Evolutionary conservation across 2,888 invertebrate genomes (phyloP), one percentile per base, ranked within the genome.

Genomic region (Formica aserva): DNA sequence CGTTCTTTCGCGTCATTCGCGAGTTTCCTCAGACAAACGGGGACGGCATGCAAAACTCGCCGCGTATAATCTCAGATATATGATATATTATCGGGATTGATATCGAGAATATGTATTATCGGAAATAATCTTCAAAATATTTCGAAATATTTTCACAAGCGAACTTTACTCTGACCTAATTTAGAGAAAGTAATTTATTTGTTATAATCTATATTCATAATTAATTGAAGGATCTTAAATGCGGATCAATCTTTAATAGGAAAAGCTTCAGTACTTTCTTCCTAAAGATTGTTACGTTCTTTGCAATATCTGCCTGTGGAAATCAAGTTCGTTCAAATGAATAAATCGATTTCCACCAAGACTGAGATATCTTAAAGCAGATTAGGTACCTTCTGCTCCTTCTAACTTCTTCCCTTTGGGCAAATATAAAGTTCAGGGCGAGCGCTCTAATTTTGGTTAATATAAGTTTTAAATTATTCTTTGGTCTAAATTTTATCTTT

Each of bases 281-380:
- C 11, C 29, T 38, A 11, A 32, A 77, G 69, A 69, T 69, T 13
- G 55, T 77, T 69, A 55, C 6, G 11, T 77, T 67, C 29, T 41
- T n/a, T 9, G 29, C 29, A 29, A 77, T 26, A 55, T 57, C 69
- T 57, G 69, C 15, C 6, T n/a, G 41, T 67, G 38, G 38, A 67
- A 77, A 77, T 77, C 77, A 77, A 77, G 69, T 77, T 69, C 9
- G 55, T 77, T 69, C 77, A 77, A 77, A 69, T 55, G 69, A 41
- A 77, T 77, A 77, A 77, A 57, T 77, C 77, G 41, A 77, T 77
- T 77, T 77, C 69, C 55, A 22, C 29, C 55, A 77, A 77, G 69
- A 57, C 77, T 77, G 69, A 55, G 69, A 41, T 67, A 67, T n/a
- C 29, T 77, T 77, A 69, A 77, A 77, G 55, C 77, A 77, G 69